A percentile compares a stretch with the other conserved stretches of the same genome.
Evolutionary conservation across 2,888 invertebrate species (phyloP).

Genomic region (Diploptera punctata): DNA sequence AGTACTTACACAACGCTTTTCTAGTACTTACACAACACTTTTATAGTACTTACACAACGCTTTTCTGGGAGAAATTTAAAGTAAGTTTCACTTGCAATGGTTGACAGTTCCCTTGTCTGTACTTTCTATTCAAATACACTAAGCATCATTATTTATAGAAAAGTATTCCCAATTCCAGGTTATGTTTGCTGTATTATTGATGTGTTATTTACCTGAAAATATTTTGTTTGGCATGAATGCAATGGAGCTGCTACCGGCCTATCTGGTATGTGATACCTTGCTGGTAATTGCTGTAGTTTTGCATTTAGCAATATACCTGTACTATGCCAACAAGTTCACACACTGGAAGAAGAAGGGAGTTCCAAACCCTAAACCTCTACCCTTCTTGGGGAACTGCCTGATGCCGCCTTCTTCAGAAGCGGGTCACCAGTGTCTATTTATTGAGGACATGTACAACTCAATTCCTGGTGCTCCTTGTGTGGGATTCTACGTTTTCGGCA

Average conservation of each 20-base stretch:
- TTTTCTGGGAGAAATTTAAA: no score
- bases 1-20: no score
- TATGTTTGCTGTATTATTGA: no score
- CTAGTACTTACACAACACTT: no score
- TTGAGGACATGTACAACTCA: slow-evolving; percentile 29
- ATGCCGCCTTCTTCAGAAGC: slow-evolving; percentile 25
- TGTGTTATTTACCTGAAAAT: no score
- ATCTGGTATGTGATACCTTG: not conserved
- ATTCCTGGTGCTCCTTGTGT: slow-evolving; percentile 25
- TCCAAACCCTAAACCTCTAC: slow-evolving; percentile 33
- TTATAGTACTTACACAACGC: no score
- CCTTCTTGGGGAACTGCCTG: slow-evolving; percentile 36
- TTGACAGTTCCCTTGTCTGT: no score
- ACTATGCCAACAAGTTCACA: slow-evolving; percentile 27
- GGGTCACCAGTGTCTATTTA: slow-evolving; percentile 21
- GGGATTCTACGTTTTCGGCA: slow-evolving; percentile 38
- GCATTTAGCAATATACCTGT: slow-evolving; percentile 12
- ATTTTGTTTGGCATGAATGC: no score
- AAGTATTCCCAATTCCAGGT: no score
- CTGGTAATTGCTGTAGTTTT: slow-evolving; percentile 1
- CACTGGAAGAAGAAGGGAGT: no score
- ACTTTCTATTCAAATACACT: not conserved
- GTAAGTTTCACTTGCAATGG: no score
- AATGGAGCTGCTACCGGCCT: not conserved
- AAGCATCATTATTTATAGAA: no score